Evolutionary conservation across 2,888 invertebrate species (phyloP).

Genomic region (Sepioteuthis lessoniana): DNA sequence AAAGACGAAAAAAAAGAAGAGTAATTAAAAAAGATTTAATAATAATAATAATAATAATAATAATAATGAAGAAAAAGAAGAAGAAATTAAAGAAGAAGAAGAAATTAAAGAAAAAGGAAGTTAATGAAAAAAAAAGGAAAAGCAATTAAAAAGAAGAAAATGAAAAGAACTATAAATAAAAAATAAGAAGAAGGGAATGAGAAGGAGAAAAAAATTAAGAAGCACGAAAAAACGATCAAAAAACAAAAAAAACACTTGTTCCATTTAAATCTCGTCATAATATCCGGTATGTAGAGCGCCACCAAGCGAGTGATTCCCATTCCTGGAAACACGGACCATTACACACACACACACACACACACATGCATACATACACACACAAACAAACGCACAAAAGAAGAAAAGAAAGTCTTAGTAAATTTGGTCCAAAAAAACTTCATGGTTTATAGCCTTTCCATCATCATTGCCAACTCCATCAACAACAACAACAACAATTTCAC

Average conservation of each 20-base stretch:
- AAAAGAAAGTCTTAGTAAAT: not conserved
- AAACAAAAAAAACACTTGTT: not conserved
- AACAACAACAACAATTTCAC: no score
- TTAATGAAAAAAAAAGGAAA: not conserved
- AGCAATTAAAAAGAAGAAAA: not conserved
- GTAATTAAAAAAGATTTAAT: no score
- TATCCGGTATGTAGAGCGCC: slow-evolving; percentile 10
- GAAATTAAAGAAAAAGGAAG: not conserved
- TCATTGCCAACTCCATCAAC: not conserved
- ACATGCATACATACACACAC: no score
- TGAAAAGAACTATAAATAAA: not conserved
- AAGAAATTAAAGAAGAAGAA: not conserved
- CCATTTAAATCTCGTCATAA: not conserved
- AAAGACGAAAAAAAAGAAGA: no score
- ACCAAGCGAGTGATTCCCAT: not conserved
- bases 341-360: no score
- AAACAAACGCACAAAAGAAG: not conserved
- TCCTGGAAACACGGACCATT: slow-evolving; percentile 14
- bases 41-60: no score
- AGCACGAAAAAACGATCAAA: not conserved
- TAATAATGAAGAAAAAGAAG: not conserved
- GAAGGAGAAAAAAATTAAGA: not conserved
- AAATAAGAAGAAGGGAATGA: not conserved
- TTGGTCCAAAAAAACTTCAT: not conserved
- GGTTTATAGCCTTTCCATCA: not conserved